phyloP scores from a whole-genome alignment of 2,113 vertebrate species.

The rat (Rattus norvegicus) region GRCr8 NC_086036.1:21825501-21826000 shows the following conservation, averaged over 20 bases:
- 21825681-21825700: constrained; percentile 52
- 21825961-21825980: not conserved
- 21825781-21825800: not conserved
- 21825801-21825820: not conserved
- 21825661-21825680: constrained; percentile 58
- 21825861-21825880: not conserved
- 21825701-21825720: constrained; percentile 50
- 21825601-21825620: too few species aligned
- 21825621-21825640: constrained; percentile 14
- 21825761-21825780: not conserved
- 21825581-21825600: not conserved
- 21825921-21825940: not conserved
- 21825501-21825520: not conserved
- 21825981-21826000: not conserved
- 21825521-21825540: constrained; percentile 59
- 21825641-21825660: constrained; percentile 46
- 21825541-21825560: constrained; percentile 57
- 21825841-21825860: not conserved
- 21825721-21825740: not conserved
- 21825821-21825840: not conserved
- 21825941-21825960: not conserved
- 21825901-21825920: not conserved
- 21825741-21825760: not conserved
- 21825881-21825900: not conserved
- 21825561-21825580: constrained; percentile 61